Conservation (phyloP, 2,888 invertebrate species). For the Drosophila setosimentum region DNA sequence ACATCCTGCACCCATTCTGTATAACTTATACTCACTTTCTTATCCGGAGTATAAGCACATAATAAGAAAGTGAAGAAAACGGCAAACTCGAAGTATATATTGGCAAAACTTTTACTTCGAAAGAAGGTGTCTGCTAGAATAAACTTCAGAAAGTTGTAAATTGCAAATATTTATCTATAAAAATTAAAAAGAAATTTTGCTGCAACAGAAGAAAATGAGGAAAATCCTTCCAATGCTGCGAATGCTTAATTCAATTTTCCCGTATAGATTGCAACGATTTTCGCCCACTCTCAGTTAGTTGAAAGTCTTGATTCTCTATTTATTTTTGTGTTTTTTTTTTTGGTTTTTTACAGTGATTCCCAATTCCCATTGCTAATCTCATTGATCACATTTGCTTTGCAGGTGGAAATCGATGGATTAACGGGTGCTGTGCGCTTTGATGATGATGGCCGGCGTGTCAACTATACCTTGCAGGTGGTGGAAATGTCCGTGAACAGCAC, state of each 20-base stretch:
- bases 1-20: neutral
- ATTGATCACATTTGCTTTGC: conserved; percentile 58
- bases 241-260: conserved; percentile 8
- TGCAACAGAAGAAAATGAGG: conserved; percentile 12
- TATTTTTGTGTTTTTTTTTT: neutral
- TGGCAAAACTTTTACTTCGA: conserved; percentile 19
- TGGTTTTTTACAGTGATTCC: conserved; percentile 1
- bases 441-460: conserved; percentile 94
- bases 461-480: conserved; percentile 95
- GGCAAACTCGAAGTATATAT: conserved; percentile 13
- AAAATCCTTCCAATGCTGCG: conserved; percentile 7
- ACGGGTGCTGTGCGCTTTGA: conserved; percentile 96
- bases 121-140: conserved; percentile 13
- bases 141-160: conserved; percentile 31
- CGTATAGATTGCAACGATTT: neutral
- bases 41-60: neutral
- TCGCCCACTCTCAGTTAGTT: neutral
- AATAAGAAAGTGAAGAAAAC: neutral
- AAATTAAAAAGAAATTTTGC: conserved; percentile 25
- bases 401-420: conserved; percentile 96
- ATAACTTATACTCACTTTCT: neutral
- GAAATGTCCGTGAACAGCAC: conserved; percentile 97
- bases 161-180: conserved; percentile 44
- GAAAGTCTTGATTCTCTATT: neutral
- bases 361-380: conserved; percentile 52